Percentiles rank a stretch among this genome's conserved stretches.
Evolutionary conservation across 64 coral and sea anemone species (phyloP).

Genomic region (Pocillopora verrucosa): DNA sequence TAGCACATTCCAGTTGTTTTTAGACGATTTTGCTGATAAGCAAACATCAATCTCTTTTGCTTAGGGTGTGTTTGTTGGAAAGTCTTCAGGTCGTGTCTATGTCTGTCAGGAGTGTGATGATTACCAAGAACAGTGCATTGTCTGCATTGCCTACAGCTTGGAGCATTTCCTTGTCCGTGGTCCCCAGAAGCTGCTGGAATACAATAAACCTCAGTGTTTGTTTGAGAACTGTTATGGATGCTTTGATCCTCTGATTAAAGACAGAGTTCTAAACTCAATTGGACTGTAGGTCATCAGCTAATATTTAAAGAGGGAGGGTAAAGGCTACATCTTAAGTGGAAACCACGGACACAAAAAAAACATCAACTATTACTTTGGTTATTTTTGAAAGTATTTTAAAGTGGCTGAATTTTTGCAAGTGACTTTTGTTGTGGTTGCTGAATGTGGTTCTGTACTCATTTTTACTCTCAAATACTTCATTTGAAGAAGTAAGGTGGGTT

Average conservation of each 20-base stretch:
- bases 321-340: too few species aligned
- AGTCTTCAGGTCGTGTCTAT: slow-evolving; percentile 72
- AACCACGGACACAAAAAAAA: too few species aligned
- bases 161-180: slow-evolving; percentile 85
- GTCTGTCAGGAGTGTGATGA: slow-evolving; percentile 91
- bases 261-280: slow-evolving; percentile 66
- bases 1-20: too few species aligned
- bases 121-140: slow-evolving; percentile 88
- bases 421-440: too few species aligned
- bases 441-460: too few species aligned
- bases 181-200: slow-evolving; percentile 74
- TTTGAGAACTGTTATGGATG: slow-evolving; percentile 95
- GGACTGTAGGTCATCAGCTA: background rate
- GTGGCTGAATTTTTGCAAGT: too few species aligned
- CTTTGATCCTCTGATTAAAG: slow-evolving; percentile 91
- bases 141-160: slow-evolving; percentile 81
- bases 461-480: too few species aligned
- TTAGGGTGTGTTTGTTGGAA: slow-evolving; percentile 91
- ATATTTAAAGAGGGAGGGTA: background rate
- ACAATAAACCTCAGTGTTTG: slow-evolving; percentile 79
- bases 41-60: background rate
- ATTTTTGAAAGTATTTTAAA: too few species aligned
- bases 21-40: too few species aligned
- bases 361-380: too few species aligned
- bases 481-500: too few species aligned